Conservation (phyloP, 2,113 vertebrate genomes). For the Verasper variegatus region DNA sequence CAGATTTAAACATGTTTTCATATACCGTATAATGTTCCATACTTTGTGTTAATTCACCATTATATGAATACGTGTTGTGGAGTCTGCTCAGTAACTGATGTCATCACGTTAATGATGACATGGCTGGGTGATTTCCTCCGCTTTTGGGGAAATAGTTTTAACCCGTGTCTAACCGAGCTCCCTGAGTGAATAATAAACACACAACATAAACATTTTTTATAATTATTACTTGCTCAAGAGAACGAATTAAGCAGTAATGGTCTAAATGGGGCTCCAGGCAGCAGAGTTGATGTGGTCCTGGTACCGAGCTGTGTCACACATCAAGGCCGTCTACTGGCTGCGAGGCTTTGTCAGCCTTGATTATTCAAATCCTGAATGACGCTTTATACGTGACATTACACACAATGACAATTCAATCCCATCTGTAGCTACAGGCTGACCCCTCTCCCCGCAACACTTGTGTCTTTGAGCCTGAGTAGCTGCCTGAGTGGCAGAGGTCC, state of each 20-base stretch:
- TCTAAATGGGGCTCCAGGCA: constrained; percentile 42
- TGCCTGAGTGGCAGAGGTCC: constrained; percentile 63
- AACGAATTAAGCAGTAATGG: constrained; percentile 35
- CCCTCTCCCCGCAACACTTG: constrained; percentile 53
- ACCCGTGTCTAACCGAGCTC: constrained; percentile 33
- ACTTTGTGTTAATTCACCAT: not conserved
- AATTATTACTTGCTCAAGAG: constrained; percentile 4
- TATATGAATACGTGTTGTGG: constrained; percentile 1
- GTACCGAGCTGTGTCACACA: constrained; percentile 41
- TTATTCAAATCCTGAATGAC: constrained; percentile 80
- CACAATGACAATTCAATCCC: constrained; percentile 79
- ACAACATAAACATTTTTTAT: not conserved
- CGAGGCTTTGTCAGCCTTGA: constrained; percentile 68
- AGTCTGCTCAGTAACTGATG: constrained; percentile 32
- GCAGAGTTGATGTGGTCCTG: not conserved
- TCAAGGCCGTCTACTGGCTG: constrained; percentile 62
- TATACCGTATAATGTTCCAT: not conserved
- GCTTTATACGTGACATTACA: constrained; percentile 75
- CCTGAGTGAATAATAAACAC: constrained; percentile 37
- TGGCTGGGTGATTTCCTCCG: constrained; percentile 17
- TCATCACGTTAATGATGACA: constrained; percentile 37
- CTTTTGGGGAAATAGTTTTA: constrained; percentile 28
- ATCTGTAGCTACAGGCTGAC: constrained; percentile 70
- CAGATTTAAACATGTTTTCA: not conserved
- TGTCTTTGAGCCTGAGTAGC: constrained; percentile 62